Evolutionary conservation across 2,888 invertebrate genomes (phyloP), one percentile per base, ranked within the genome.

Genomic region (Helobdella robusta): DNA sequence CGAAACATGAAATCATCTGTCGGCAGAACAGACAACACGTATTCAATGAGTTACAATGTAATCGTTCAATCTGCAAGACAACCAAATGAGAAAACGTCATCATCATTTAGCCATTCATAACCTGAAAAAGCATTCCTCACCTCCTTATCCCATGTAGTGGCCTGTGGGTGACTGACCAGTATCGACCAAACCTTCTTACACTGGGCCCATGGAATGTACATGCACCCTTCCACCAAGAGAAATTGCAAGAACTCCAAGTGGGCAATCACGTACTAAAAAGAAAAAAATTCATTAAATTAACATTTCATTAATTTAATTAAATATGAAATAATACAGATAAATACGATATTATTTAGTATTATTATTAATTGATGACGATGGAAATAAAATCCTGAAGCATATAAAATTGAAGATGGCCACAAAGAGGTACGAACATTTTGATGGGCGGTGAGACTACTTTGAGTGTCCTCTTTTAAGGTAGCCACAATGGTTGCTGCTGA

Each of bases 161-260:
- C 78, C 59, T 78, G 77, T 6, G 75, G 72, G 68, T 78, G 79
- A 30, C 75, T 76, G 15, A 75, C 76, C 59, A 82, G 73, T 2
- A 78, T 78, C 54, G 78, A 76, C 82, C 82, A 82, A 63, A 82
- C 75, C 67, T 82, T 81, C 59, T 79, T 74, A 34, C 80, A 79
- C 58, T 80, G 72, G 65, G 73, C 75, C 78, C 80, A 80, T n/a
- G 77, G 76, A 60, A 82, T 72, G 71, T 80, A 81, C 32, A 81
- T 73, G 36, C 78, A 78, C 15, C 81, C 81, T 66, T 81, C 81
- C 74, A 81, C 78, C 52, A 82, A 74, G 30, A 81, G 74, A 71
- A 81, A 81, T 68, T 80, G 79, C 64, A 82, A 74, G 71, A 82
- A 80, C 67, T 76, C 77, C 68, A 82, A 73, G 70, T 82, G 81